Conservation (phyloP, 2,888 invertebrate genomes). For the Adelphocoris suturalis region DNA sequence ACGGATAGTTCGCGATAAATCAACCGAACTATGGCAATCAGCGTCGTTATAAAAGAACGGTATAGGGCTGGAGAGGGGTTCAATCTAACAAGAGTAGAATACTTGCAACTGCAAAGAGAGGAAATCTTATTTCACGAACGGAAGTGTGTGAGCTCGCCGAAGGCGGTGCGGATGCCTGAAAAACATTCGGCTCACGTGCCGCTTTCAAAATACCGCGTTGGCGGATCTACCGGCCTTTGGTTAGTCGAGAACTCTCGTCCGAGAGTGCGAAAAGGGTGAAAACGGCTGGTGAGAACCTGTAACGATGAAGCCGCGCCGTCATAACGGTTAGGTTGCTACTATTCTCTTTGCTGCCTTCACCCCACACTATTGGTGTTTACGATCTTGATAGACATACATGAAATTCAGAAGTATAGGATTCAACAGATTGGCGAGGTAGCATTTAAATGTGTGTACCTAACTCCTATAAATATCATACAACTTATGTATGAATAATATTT, state of each 20-base stretch:
- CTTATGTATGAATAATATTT: too few relatives aligned
- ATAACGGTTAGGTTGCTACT: background rate
- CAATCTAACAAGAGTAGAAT: background rate
- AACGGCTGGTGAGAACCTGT: constrained; percentile 7
- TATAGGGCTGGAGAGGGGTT: background rate
- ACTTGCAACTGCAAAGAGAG: background rate
- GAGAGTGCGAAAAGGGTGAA: constrained; percentile 17
- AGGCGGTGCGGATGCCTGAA: constrained; percentile 45
- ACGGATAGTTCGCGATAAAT: too few relatives aligned
- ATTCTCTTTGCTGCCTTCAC: too few relatives aligned
- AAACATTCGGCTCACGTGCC: constrained; percentile 59
- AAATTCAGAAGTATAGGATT: too few relatives aligned
- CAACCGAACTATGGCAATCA: too few relatives aligned
- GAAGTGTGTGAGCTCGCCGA: constrained; percentile 9
- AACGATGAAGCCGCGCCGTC: constrained; percentile 4
- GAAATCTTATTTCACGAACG: constrained; percentile 61
- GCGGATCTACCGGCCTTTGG: background rate
- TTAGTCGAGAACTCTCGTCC: background rate
- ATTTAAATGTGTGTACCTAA: too few relatives aligned
- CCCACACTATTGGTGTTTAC: too few relatives aligned
- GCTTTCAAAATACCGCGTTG: constrained; percentile 49
- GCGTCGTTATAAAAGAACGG: too few relatives aligned
- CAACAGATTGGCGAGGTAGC: too few relatives aligned
- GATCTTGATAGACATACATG: too few relatives aligned
- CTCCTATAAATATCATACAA: too few relatives aligned